Evolutionary conservation across 37 sponge, comb jelly and placozoan genomes (phyloP).

Genomic region (Axinella damicornis): DNA sequence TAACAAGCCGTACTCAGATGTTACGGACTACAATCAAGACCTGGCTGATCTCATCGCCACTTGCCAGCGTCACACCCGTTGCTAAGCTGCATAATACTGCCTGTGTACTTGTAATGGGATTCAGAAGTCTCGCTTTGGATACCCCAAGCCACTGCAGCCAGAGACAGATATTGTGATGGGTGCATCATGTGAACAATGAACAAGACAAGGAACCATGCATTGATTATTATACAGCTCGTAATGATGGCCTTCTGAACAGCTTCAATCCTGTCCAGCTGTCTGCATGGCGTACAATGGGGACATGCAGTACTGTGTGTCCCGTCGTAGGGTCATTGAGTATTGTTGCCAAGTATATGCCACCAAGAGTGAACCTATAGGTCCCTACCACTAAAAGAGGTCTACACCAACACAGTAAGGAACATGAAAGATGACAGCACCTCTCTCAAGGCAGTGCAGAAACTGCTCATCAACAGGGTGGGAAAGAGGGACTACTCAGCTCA

Average conservation of each 20-base stretch:
- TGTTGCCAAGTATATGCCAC: too few relatives aligned
- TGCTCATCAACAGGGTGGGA: too few relatives aligned
- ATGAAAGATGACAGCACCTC: too few relatives aligned
- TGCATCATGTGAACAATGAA: background rate
- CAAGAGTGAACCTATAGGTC: constrained; percentile 54
- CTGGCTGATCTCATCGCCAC: constrained; percentile 68
- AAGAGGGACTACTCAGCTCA: too few relatives aligned
- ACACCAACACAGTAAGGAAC: too few relatives aligned
- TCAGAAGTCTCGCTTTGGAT: constrained; percentile 60
- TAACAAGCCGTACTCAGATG: constrained; percentile 25
- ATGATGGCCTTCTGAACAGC: constrained; percentile 48
- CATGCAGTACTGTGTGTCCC: constrained; percentile 63
- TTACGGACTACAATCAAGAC: constrained; percentile 45
- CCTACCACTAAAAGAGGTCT: constrained; percentile 34
- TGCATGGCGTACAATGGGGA: constrained; percentile 70
- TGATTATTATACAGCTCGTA: constrained; percentile 33
- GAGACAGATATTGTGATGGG: constrained; percentile 12
- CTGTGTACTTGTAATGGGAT: constrained; percentile 51
- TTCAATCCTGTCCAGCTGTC: constrained; percentile 62
- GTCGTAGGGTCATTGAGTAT: constrained; percentile 33
- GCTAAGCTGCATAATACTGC: constrained; percentile 62
- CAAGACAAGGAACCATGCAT: background rate
- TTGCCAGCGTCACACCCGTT: constrained; percentile 61
- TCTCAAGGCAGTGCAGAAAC: too few relatives aligned
- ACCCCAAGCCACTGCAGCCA: constrained; percentile 53